Evolutionary conservation across 1,140 invertebrate species (phyloP).

Genomic region (Megathymus violae): DNA sequence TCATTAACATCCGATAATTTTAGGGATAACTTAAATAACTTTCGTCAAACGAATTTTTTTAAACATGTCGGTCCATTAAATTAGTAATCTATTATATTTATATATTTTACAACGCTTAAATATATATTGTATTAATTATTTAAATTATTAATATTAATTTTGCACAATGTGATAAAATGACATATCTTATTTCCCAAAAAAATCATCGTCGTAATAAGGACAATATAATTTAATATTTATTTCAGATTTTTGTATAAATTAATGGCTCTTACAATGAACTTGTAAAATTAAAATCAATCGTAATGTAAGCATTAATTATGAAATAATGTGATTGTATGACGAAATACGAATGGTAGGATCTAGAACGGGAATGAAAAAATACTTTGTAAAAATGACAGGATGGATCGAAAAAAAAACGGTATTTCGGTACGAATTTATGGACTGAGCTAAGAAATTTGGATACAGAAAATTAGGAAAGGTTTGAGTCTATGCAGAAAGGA

Average conservation of each 20-base stretch:
- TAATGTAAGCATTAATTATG: constrained; percentile 19
- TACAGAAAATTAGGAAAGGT: neutral
- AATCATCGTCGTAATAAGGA: neutral
- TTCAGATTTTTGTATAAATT: constrained; percentile 3
- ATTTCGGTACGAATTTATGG: neutral
- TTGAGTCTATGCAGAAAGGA: neutral
- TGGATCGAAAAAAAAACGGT: neutral
- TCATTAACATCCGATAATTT: neutral
- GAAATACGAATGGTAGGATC: neutral
- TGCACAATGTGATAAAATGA: constrained; percentile 21
- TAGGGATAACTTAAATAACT: neutral
- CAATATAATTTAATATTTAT: constrained; percentile 11
- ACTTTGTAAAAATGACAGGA: neutral
- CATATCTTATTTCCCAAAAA: constrained; percentile 27
- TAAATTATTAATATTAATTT: neutral
- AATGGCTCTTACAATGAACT: neutral
- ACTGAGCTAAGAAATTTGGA: neutral
- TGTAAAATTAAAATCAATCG: constrained; percentile 17
- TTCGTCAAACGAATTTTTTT: constrained; percentile 21
- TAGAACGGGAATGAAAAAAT: neutral
- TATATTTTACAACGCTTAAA: neutral
- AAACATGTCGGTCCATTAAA: constrained; percentile 10
- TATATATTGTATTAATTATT: neutral
- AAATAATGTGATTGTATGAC: neutral
- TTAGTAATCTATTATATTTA: constrained; percentile 11